phyloP scores from a whole-genome alignment of 2,797 vertebrate genomes.

The Echiichthys vipera region DNA sequence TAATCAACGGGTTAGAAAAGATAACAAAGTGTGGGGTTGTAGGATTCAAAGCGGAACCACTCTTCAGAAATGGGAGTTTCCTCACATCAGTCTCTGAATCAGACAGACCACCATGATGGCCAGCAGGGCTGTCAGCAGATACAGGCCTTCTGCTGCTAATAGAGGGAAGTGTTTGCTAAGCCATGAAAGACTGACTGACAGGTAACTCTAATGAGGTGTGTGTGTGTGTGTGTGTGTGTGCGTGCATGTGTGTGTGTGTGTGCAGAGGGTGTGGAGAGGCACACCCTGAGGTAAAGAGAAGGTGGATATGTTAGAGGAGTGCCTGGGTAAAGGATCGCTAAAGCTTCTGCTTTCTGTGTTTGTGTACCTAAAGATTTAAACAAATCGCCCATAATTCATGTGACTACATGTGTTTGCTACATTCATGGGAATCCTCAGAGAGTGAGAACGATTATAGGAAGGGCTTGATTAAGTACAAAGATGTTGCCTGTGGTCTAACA shows the following conservation, averaged over 20 bases:
- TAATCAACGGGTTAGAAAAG: background rate
- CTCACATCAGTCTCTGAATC: background rate
- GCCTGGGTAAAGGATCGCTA: background rate
- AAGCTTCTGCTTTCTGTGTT: background rate
- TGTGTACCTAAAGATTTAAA: background rate
- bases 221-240: background rate
- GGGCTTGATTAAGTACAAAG: background rate
- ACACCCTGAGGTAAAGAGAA: constrained; percentile 51
- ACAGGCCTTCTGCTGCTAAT: constrained; percentile 47
- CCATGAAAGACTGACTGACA: constrained; percentile 74
- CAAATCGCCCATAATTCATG: background rate
- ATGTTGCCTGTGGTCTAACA: background rate
- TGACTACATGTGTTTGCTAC: background rate
- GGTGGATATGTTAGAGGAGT: constrained; percentile 4
- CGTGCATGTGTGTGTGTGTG: constrained; percentile 20
- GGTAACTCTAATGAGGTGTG: constrained; percentile 71
- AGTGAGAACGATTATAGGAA: background rate
- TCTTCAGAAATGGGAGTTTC: background rate
- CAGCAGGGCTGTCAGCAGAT: constrained; percentile 62
- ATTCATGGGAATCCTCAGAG: background rate
- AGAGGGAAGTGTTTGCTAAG: constrained; percentile 69
- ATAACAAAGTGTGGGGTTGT: background rate
- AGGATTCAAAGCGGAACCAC: background rate
- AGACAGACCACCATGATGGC: constrained; percentile 39
- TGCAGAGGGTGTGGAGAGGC: constrained; percentile 26